These are phyloP conservation scores for Clamator glandarius DNA, from an alignment of 2,797 vertebrate genomes.

Conservation along the genomic window DNA sequence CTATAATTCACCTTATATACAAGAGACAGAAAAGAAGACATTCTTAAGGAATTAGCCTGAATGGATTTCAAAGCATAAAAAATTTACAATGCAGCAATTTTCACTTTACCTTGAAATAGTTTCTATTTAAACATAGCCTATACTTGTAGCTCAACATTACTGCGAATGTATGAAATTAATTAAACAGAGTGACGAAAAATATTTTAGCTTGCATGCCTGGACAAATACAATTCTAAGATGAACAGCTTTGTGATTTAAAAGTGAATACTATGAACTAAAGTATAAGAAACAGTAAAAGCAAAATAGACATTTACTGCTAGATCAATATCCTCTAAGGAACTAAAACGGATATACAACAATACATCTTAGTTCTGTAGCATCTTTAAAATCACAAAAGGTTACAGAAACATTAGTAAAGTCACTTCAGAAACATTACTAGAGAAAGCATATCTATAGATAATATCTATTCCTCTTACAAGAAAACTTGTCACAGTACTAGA, in stretches of 20 bases:
- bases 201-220: neutral
- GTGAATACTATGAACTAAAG: neutral
- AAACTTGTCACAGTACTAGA: neutral
- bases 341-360: neutral
- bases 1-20: neutral
- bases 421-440: neutral
- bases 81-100: neutral
- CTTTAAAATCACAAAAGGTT: neutral
- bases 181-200: neutral
- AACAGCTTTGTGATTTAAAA: neutral
- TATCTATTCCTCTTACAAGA: neutral
- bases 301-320: neutral
- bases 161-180: neutral
- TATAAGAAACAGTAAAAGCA: neutral
- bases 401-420: neutral
- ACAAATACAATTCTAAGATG: neutral
- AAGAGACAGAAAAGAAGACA: neutral
- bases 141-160: neutral
- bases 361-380: neutral
- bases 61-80: neutral
- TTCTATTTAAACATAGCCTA: neutral
- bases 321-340: neutral
- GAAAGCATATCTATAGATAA: neutral
- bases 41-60: neutral
- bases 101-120: neutral